phyloP scores from a whole-genome alignment of 1,140 invertebrate species.

The Drosophila bocqueti region DNA sequence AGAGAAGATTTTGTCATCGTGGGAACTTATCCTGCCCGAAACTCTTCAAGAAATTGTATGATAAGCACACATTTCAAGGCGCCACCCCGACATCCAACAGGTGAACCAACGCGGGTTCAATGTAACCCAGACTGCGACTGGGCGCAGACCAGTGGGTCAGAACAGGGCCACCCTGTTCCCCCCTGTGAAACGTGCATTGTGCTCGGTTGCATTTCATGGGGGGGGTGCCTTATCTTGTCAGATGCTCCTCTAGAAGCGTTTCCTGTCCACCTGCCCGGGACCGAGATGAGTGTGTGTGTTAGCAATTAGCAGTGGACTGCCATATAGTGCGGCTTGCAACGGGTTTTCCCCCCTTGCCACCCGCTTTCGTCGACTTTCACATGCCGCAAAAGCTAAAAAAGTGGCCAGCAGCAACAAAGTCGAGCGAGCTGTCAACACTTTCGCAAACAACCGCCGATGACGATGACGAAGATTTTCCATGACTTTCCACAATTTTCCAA shows the following conservation, averaged over 20 bases:
- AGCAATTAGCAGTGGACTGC: conserved; percentile 62
- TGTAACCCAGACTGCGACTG: conserved; percentile 20
- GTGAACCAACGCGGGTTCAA: conserved; percentile 37
- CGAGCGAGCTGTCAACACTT: conserved; percentile 65
- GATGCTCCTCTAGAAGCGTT: conserved; percentile 20
- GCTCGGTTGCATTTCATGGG: conserved; percentile 23
- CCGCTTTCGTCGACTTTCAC: conserved; percentile 36
- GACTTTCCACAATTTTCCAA: conserved; percentile 61
- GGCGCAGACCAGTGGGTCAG: conserved; percentile 25
- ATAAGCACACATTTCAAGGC: background rate
- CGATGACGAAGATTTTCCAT: conserved; percentile 38
- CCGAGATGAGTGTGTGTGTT: conserved; percentile 11
- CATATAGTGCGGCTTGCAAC: conserved; percentile 44
- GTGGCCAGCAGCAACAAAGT: conserved; percentile 23
- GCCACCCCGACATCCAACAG: conserved; percentile 21
- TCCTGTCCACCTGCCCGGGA: conserved; percentile 27
- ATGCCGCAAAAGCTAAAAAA: conserved; percentile 13
- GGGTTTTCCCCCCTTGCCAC: conserved; percentile 9
- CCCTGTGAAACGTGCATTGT: conserved; percentile 6
- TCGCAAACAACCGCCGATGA: conserved; percentile 56
- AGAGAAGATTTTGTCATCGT: background rate
- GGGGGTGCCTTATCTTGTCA: conserved; percentile 55
- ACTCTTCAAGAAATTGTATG: background rate
- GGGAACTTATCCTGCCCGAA: background rate
- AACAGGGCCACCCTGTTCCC: conserved; percentile 3